Conservation (phyloP, 2,113 vertebrate species). For the Anser cygnoides region DNA sequence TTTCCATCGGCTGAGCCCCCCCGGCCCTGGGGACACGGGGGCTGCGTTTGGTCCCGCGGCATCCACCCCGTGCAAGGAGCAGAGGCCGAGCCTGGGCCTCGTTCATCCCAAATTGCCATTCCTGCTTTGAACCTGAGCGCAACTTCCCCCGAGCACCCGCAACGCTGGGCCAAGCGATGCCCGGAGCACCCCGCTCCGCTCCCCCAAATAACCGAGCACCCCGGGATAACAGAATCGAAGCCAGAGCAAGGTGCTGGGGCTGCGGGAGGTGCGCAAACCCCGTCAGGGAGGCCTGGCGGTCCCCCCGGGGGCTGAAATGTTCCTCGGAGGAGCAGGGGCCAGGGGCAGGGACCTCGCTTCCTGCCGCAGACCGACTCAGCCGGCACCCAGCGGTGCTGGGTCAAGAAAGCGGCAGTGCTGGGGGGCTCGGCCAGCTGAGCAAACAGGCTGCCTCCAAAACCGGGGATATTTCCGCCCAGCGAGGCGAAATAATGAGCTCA, state of each 20-base stretch:
- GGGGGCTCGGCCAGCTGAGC: background rate
- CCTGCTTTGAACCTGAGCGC: too few species aligned
- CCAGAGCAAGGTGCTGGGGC: background rate
- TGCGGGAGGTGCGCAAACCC: background rate
- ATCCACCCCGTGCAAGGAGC: too few species aligned
- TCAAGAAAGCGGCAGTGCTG: accelerated
- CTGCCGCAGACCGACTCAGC: background rate
- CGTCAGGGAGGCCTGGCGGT: too few species aligned
- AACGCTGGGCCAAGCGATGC: background rate
- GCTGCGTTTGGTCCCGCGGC: too few species aligned
- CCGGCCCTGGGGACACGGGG: background rate
- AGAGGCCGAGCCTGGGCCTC: too few species aligned
- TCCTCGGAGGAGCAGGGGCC: background rate
- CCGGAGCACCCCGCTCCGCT: too few species aligned
- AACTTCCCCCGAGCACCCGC: too few species aligned
- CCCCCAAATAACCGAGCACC: background rate
- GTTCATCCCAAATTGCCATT: too few species aligned
- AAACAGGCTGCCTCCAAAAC: background rate
- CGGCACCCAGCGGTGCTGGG: background rate
- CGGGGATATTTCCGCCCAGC: background rate
- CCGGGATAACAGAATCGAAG: background rate
- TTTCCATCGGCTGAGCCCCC: background rate
- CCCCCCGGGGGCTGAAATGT: background rate
- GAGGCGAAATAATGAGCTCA: background rate
- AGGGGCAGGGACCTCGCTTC: background rate